Percentiles rank a stretch among this genome's conserved stretches.
Conservation (phyloP, 2,797 vertebrate genomes). For the Trachops cirrhosus region DNA sequence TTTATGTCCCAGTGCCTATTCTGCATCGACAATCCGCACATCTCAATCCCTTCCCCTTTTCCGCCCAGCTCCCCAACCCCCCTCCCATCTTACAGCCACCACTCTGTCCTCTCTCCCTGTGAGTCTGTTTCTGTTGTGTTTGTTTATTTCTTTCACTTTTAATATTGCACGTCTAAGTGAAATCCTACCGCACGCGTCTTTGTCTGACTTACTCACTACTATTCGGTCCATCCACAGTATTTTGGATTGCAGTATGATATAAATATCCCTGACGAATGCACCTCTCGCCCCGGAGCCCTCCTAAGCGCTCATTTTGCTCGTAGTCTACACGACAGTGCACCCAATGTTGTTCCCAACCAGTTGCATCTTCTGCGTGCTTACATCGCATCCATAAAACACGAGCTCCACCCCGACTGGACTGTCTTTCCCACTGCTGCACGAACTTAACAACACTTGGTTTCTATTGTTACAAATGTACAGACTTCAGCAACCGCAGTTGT, state of each 20-base stretch:
- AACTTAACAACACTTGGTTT: neutral
- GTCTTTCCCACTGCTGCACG: neutral
- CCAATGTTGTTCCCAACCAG: no score
- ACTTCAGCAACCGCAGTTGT: neutral
- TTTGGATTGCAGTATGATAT: neutral
- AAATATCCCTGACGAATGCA: neutral
- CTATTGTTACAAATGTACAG: neutral
- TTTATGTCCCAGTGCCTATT: accelerated
- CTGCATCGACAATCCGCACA: no score
- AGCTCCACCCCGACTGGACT: no score
- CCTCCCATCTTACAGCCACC: neutral
- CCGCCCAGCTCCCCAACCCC: neutral
- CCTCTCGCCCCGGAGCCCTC: accelerated
- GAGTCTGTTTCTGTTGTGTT: neutral
- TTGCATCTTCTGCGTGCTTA: neutral
- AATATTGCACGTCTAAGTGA: neutral
- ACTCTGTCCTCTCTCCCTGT: accelerated
- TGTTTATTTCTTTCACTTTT: neutral
- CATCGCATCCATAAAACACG: accelerated
- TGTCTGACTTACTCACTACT: neutral
- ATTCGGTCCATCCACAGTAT: neutral
- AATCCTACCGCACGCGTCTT: neutral
- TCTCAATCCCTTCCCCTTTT: neutral
- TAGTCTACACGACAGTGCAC: neutral
- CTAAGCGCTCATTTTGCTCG: accelerated